Evolutionary conservation across 2,888 invertebrate genomes (phyloP), one percentile per base, ranked within the genome.

Genomic region (Hermaeophaga mercurialis): DNA sequence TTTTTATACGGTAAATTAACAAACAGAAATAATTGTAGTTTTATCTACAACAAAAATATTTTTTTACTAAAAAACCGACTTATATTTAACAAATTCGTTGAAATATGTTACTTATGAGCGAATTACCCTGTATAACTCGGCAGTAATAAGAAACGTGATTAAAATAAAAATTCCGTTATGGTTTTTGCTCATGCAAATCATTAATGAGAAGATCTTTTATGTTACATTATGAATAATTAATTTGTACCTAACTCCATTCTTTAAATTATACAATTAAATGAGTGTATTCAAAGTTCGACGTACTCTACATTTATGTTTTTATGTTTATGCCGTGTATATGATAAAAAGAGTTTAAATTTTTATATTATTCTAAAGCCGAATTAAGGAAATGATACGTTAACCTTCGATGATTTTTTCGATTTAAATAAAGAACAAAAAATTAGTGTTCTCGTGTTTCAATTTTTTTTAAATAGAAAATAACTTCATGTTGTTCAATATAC

Each of bases 121-220:
- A 22, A 22, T 43, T 15, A 34, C 39, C 24, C 43, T 43, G 22
- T 53, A 36, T 53, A 28, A 48, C 39, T 53, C 26, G 47, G 43
- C 43, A 43, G 54, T 46, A 53, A 56, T 48, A 57, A 48, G 55
- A 49, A 50, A 49, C 46, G 48, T 15, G 24, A 62, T 62, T 59
- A 62, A 59, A 62, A 59, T 59, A 62, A 44, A 43, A 53, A 52
- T 54, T 62, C 66, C 65, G 68, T 68, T 69, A 68, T 68, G 68
- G 72, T 66, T 66, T 68, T 69, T 71, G 68, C 69, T 57, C 70
- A 72, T 73, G 72, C 72, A 73, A 73, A 73, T 71, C 67, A 62
- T 64, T 66, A 66, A 67, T 62, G 64, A 62, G 62, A 59, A 65
- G 61, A 63, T 61, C 58, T 63, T 59, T 62, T 63, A 63, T 65